These are phyloP conservation scores for Xiphydria camelus DNA, from an alignment of 2,888 invertebrate genomes.

Conservation along the genomic window DNA sequence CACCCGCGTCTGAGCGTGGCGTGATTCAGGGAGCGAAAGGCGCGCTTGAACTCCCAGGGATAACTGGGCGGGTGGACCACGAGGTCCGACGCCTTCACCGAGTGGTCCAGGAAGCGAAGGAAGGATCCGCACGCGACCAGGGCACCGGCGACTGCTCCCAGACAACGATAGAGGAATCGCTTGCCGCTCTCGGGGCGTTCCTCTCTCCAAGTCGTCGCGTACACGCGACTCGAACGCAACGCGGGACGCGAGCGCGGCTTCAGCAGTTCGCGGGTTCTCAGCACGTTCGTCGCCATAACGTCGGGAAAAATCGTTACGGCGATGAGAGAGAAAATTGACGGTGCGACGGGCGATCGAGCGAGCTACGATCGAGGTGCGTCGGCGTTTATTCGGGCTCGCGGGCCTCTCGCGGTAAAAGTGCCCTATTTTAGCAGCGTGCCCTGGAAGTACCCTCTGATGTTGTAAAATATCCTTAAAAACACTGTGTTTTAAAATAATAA, in stretches of 20 bases:
- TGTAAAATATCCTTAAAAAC: too few species aligned
- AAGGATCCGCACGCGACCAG: constrained; percentile 28
- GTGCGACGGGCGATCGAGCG: too few species aligned
- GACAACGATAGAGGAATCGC: constrained; percentile 12
- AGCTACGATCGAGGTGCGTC: too few species aligned
- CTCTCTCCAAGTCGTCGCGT: background rate
- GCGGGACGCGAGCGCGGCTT: background rate
- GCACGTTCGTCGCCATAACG: background rate
- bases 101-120: constrained; percentile 67
- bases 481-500: too few species aligned
- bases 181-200: background rate
- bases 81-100: constrained; percentile 78
- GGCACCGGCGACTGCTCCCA: constrained; percentile 23
- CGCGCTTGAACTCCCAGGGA: constrained; percentile 82
- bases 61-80: constrained; percentile 78
- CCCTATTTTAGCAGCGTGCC: too few species aligned
- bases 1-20: constrained; percentile 83
- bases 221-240: background rate
- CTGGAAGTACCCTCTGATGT: too few species aligned
- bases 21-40: constrained; percentile 80
- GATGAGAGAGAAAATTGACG: too few species aligned
- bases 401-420: too few species aligned
- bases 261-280: background rate
- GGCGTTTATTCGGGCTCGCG: too few species aligned
- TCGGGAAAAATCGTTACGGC: too few species aligned